Evolutionary conservation across 1,140 invertebrate genomes (phyloP).

Genomic region (Spodoptera litura): DNA sequence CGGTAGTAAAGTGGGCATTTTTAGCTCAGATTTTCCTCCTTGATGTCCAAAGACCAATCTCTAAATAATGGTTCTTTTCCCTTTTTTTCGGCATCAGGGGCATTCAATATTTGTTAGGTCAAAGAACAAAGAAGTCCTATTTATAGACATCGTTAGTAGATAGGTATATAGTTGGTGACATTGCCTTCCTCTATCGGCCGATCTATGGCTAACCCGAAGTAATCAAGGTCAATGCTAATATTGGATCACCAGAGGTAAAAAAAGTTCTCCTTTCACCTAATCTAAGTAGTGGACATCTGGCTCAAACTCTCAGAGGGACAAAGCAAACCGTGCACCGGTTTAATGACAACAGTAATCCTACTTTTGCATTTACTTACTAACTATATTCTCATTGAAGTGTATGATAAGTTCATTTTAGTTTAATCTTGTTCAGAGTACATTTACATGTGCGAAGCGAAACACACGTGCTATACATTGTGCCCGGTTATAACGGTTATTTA

Average conservation of each 20-base stretch:
- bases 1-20: no score
- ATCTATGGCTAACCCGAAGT: neutral
- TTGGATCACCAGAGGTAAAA: slow-evolving; percentile 33
- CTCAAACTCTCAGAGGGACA: slow-evolving; percentile 50
- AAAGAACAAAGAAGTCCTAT: no score
- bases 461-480: slow-evolving; percentile 25
- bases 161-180: neutral
- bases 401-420: slow-evolving; percentile 69
- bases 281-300: slow-evolving; percentile 44
- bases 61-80: no score
- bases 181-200: slow-evolving; percentile 3
- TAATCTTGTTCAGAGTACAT: slow-evolving; percentile 55
- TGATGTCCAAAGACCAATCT: no score
- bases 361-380: slow-evolving; percentile 71
- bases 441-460: slow-evolving; percentile 39
- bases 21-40: no score
- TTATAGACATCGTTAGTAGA: neutral
- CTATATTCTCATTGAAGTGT: slow-evolving; percentile 59
- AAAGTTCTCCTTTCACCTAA: slow-evolving; percentile 71
- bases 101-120: no score
- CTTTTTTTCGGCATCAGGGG: no score
- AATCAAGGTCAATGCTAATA: slow-evolving; percentile 39
- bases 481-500: slow-evolving; percentile 16
- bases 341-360: slow-evolving; percentile 55
- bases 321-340: slow-evolving; percentile 60